These are phyloP conservation scores for Sternarchorhynchus goeldii DNA, from an alignment of 2,797 vertebrate species.

Conservation along the genomic window DNA sequence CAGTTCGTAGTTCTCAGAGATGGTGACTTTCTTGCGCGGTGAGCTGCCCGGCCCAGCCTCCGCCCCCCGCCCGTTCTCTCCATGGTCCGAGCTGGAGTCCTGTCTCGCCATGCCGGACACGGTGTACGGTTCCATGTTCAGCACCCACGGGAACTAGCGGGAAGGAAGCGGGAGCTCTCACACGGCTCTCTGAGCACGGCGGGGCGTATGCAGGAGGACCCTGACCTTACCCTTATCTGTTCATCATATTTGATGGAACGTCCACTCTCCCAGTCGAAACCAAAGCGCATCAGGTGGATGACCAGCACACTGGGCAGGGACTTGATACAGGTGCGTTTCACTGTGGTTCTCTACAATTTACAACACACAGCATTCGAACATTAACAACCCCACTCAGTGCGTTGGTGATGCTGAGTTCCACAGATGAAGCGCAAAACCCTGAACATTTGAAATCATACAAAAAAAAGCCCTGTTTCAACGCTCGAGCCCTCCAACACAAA, in stretches of 20 bases:
- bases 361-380: slow-evolving; percentile 6
- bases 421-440: no score
- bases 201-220: background rate
- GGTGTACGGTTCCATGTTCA: slow-evolving; percentile 99
- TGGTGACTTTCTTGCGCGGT: slow-evolving; percentile 95
- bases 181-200: background rate
- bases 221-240: slow-evolving; percentile 87
- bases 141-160: slow-evolving; percentile 94
- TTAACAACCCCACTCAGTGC: no score
- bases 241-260: slow-evolving; percentile 99
- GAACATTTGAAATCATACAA: no score
- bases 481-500: no score
- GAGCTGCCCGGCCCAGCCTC: slow-evolving; percentile 86
- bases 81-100: slow-evolving; percentile 88
- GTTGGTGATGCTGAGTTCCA: no score
- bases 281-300: slow-evolving; percentile 98
- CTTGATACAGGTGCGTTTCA: slow-evolving; percentile 97
- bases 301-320: slow-evolving; percentile 92
- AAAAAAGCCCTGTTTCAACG: no score
- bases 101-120: slow-evolving; percentile 97
- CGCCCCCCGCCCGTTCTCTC: slow-evolving; percentile 81
- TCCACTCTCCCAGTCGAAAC: slow-evolving; percentile 98
- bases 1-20: slow-evolving; percentile 97
- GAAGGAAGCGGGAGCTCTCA: background rate
- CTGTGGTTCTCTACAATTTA: slow-evolving; percentile 89